Conservation (phyloP, 2,888 invertebrate species). For the Synergus gifuensis region DNA sequence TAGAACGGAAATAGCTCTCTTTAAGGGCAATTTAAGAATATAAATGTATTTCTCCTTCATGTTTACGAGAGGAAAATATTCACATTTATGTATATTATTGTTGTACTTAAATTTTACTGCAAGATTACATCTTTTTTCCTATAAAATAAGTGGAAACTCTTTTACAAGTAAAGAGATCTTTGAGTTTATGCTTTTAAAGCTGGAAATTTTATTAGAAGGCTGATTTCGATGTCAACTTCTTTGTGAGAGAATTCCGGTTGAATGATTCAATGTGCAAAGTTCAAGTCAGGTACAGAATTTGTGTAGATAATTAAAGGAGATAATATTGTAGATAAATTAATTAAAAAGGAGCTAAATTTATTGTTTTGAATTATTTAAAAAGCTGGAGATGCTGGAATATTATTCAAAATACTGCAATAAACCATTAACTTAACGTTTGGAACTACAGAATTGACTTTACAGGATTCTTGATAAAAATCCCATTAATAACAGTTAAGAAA, state of each 20-base stretch:
- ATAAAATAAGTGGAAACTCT: not conserved
- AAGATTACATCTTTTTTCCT: not conserved
- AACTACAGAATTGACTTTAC: not conserved
- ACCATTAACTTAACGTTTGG: not conserved
- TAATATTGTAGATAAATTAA: not conserved
- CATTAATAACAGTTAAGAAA: not conserved
- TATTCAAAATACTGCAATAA: not conserved
- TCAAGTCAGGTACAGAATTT: constrained; percentile 28
- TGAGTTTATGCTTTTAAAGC: not conserved
- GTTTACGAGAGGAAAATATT: not conserved
- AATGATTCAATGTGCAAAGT: constrained; percentile 34
- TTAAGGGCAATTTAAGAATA: not conserved
- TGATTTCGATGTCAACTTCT: constrained; percentile 17
- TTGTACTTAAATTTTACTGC: no score
- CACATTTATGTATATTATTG: no score
- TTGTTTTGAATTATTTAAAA: not conserved
- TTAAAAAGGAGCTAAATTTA: not conserved
- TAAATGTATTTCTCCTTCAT: not conserved
- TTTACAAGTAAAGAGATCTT: not conserved
- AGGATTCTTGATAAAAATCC: not conserved
- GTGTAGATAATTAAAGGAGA: not conserved
- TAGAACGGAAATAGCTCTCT: not conserved
- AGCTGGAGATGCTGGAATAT: not conserved
- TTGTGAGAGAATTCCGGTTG: constrained; percentile 21
- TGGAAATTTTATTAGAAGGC: constrained; percentile 12